Conservation (phyloP, 2,888 invertebrate genomes). For the Pristionchus fissidentatus region DNA sequence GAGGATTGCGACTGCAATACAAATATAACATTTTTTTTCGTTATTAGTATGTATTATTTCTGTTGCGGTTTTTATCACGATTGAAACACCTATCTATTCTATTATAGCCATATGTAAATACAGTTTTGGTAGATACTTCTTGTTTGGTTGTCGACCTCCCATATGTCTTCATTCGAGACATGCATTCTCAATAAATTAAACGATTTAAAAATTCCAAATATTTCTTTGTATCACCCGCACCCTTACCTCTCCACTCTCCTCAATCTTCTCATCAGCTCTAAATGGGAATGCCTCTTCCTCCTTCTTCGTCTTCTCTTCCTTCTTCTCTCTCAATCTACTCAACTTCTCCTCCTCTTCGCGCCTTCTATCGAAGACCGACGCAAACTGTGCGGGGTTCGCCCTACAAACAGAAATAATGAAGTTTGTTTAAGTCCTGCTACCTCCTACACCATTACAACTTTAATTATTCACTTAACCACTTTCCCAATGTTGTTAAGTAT, state of each 20-base stretch:
- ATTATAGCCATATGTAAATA: too few relatives aligned
- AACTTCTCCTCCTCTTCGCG: slow-evolving; percentile 6
- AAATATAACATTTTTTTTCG: too few relatives aligned
- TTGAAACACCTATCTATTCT: too few relatives aligned
- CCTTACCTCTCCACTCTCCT: neutral
- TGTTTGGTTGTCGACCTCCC: too few relatives aligned
- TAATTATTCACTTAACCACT: too few relatives aligned
- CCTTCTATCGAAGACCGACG: neutral
- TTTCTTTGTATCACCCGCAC: too few relatives aligned
- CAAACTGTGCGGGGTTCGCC: slow-evolving; percentile 12
- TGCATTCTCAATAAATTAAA: neutral
- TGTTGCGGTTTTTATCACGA: too few relatives aligned
- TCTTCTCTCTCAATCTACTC: neutral
- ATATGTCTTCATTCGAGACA: neutral
- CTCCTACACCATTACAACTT: too few relatives aligned
- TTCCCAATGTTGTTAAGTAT: too few relatives aligned
- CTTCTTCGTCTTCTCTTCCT: slow-evolving; percentile 10
- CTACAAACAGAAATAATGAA: neutral
- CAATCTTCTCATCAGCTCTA: slow-evolving; percentile 25
- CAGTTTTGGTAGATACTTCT: too few relatives aligned
- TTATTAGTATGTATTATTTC: neutral
- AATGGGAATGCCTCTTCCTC: slow-evolving; percentile 37
- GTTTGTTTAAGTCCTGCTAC: neutral
- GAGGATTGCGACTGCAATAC: neutral
- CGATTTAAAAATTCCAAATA: neutral